These are phyloP conservation scores for Trichonephila inaurata DNA, from an alignment of 1,140 invertebrate genomes.

Conservation along the genomic window DNA sequence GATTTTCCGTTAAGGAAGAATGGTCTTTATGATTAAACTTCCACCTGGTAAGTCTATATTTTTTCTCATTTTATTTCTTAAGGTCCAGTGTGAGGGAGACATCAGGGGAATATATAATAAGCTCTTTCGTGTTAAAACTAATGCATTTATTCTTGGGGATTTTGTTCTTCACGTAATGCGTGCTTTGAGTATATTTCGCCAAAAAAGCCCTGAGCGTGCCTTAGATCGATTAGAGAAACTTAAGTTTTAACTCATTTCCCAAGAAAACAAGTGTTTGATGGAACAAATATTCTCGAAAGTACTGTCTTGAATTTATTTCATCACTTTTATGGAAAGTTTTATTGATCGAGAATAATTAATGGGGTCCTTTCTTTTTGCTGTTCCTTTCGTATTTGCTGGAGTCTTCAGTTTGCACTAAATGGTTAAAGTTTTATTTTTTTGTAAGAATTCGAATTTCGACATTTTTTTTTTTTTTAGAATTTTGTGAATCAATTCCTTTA, in stretches of 20 bases:
- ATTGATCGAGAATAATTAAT: conserved; percentile 16
- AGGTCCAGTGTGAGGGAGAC: background rate
- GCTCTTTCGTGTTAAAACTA: conserved; percentile 25
- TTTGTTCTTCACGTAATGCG: background rate
- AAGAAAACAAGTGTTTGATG: conserved; percentile 16
- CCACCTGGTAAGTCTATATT: conserved; percentile 66
- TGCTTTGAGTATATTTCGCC: background rate
- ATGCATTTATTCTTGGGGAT: background rate
- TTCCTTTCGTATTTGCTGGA: too few relatives aligned
- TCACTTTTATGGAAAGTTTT: background rate
- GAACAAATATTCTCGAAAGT: conserved; percentile 4
- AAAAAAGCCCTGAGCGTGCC: background rate
- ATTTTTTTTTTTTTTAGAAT: too few relatives aligned
- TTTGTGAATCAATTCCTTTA: too few relatives aligned
- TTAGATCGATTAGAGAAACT: conserved; percentile 18
- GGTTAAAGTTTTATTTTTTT: too few relatives aligned
- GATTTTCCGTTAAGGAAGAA: conserved; percentile 55
- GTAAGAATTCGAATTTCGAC: too few relatives aligned
- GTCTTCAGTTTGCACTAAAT: too few relatives aligned
- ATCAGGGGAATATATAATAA: conserved; percentile 23
- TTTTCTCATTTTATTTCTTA: conserved; percentile 32
- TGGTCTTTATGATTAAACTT: conserved; percentile 75
- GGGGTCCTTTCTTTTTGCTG: background rate
- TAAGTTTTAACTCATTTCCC: background rate
- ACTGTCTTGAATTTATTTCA: background rate